Conservation (phyloP, 2,797 vertebrate species). For the Caiman crocodilus region DNA sequence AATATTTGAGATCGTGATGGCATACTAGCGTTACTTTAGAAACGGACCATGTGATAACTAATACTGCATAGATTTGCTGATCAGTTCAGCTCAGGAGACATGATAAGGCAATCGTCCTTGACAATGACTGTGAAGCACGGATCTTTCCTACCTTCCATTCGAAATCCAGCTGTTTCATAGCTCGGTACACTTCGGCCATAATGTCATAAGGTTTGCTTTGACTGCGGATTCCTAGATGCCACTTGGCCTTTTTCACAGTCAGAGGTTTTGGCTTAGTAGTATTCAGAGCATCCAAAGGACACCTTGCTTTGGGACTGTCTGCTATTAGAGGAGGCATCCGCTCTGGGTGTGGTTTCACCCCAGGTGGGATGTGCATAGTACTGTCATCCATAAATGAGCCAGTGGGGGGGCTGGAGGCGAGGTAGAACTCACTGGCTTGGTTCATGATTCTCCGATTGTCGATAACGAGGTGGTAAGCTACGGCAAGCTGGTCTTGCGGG, state of each 20-base stretch:
- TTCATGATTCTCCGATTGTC: conserved; percentile 99
- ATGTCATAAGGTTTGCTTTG: conserved; percentile 98
- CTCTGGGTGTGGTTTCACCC: conserved; percentile 95
- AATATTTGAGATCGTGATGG: background rate
- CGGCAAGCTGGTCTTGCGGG: conserved; percentile 96
- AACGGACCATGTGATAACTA: background rate
- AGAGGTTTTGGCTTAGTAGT: conserved; percentile 95
- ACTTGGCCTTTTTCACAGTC: conserved; percentile 98
- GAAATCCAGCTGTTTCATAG: conserved; percentile 95
- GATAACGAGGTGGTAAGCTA: conserved; percentile 97
- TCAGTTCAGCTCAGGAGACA: background rate
- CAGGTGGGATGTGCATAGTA: conserved; percentile 89
- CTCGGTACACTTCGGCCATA: conserved; percentile 98
- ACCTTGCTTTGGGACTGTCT: conserved; percentile 95
- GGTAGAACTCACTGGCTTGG: conserved; percentile 99
- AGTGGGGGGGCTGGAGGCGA: conserved; percentile 96
- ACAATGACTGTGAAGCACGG: background rate
- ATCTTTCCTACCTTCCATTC: conserved; percentile 94
- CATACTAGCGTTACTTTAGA: background rate
- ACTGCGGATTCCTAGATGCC: conserved; percentile 98
- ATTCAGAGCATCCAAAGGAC: conserved; percentile 95
- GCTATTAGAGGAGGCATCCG: conserved; percentile 95
- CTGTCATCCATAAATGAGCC: conserved; percentile 97
- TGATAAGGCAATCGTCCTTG: background rate
- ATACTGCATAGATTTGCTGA: background rate